Base-by-base conservation (phyloP, 2,797 vertebrate genomes). In the Lagodon rhomboides region DNA sequence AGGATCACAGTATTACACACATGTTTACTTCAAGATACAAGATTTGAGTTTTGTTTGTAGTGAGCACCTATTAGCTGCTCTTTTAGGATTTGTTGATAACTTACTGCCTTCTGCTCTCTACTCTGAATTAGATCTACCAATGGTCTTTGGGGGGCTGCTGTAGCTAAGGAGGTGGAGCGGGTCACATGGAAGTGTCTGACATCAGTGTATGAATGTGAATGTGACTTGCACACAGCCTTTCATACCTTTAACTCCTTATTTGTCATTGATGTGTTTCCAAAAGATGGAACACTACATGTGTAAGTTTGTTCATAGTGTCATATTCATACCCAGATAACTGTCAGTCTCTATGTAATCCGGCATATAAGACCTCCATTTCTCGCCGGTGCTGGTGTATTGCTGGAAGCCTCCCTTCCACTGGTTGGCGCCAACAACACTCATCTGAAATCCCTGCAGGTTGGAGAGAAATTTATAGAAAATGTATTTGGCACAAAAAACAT, bases 301-400 rank as follows among this genome's bases (percentile, higher is more conserved):
- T 46, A 15, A 20, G n/a, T 25, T 23, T 22, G 5, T 30, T 27
- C 30, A 44, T 41, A n/a, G 0, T 46, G 5, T 12, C 1, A 50
- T 50, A 25, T 25, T 58, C 87, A 84, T 77, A 95, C 95, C 95
- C 61, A 94, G 72, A 62, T 96, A 96, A n/a, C 95, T 95, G 70
- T 94, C 92, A 22, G 79, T 2, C 3, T 80, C 53, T 3, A 85
- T 73, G 9, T 0, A 0, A 0, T 0, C 0, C 0, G 87, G 84
- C 34, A 65, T 43, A 68, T 72, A 77, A 59, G 86, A 61, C 0
- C 0, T 0, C 0, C 0, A 0, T 12, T 0, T 10, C 0, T 0
- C 0, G 27, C 25, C 18, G 9, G 0, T 0, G 10, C 0, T 0
- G 12, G 0, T 15, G 60, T 90, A 91, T 38, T 18, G 9, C 54